Base-by-base conservation (phyloP, 2,888 invertebrate genomes). In the Smittia aterrima region DNA sequence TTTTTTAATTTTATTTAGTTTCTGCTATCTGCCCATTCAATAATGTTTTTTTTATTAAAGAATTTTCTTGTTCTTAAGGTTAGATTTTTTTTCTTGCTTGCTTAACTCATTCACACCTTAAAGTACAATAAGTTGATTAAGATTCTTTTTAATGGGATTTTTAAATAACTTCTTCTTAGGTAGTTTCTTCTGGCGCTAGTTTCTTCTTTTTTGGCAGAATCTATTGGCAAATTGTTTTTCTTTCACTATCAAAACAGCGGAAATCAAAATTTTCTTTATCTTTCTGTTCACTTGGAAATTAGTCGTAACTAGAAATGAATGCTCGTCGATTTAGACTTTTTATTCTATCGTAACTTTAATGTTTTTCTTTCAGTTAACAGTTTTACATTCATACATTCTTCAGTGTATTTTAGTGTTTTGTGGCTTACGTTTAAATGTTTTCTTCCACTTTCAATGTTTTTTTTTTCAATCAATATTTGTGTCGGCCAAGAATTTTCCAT, bases 81-180 rank as follows among this genome's bases (percentile, higher is more conserved):
- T 47, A 47, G 16, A 27, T 72, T 62, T 62, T 54, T 71, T 25
- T 32, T 70, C 22, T 71, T 71, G 11, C 20, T 54, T 70, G 47
- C 47, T 70, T 27, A 70, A 70, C 70, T 53, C 72, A 62, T 72
- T 72, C 72, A 72, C 58, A 72, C 62, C 58, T 62, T 72, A 72
- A 72, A 54, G 27, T 25, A 54, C 16, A 54, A 16, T 27, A 16
- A 70, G 20, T 47, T 70, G 40, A 53, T 70, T 41, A 54, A 18
- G 25, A 32, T 32, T 32, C 32, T 67, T 47, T 66, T 67, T 27
- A 67, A 18, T 67, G 67, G 4, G 47, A 58, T 58, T 58, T n/a
- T 32, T 58, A 41, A 70, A 70, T 70, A 54, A 70, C 16, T 54
- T 70, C 32, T 67, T 67, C 16, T 13, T 40, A 70, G 47, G 70